These are phyloP conservation scores for Euproctis similis DNA, from an alignment of 2,888 invertebrate genomes.

Conservation along the genomic window DNA sequence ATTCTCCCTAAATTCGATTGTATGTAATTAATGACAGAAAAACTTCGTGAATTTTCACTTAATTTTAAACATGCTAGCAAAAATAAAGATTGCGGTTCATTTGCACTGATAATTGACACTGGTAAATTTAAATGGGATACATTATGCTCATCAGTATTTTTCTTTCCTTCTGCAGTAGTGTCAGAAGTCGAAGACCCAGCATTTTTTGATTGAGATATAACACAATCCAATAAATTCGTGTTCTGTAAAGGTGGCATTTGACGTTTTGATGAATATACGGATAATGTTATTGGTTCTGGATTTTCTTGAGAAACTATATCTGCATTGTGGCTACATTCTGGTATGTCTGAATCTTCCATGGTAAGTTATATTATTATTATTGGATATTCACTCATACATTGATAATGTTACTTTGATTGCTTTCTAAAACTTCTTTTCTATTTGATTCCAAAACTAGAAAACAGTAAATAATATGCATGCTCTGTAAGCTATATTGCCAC, in stretches of 20 bases:
- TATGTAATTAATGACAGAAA: constrained; percentile 25
- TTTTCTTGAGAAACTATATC: constrained; percentile 7
- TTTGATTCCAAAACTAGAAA: too few species aligned
- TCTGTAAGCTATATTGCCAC: too few species aligned
- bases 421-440: too few species aligned
- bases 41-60: constrained; percentile 39
- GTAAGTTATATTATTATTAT: too few species aligned
- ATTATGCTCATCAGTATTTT: constrained; percentile 16
- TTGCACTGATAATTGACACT: constrained; percentile 19
- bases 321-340: constrained; percentile 22
- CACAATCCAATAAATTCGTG: too few species aligned
- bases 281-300: not conserved
- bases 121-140: constrained; percentile 20
- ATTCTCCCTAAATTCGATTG: constrained; percentile 11
- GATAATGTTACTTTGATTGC: too few species aligned
- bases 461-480: too few species aligned
- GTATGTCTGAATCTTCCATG: constrained; percentile 22
- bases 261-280: too few species aligned
- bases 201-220: constrained; percentile 1
- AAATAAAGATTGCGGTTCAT: constrained; percentile 47
- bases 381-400: too few species aligned
- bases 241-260: too few species aligned
- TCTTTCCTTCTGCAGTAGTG: constrained; percentile 16
- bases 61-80: constrained; percentile 49
- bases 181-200: constrained; percentile 21